Evolutionary conservation across 2,113 vertebrate genomes (phyloP).

Genomic region (Hemiprocne comata): DNA sequence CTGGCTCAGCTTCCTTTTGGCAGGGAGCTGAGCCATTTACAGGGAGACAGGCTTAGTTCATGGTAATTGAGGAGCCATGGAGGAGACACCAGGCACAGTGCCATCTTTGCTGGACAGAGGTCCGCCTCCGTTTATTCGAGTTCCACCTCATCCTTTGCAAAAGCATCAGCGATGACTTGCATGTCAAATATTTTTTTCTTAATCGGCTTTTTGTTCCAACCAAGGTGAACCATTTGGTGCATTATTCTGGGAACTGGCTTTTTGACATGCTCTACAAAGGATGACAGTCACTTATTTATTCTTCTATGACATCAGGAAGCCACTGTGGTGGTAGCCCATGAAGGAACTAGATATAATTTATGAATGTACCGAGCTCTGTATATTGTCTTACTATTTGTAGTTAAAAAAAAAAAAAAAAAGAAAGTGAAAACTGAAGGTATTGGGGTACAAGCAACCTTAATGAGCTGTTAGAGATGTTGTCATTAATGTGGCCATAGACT

Average conservation of each 20-base stretch:
- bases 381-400: not conserved
- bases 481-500: not conserved
- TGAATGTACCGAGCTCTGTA: not conserved
- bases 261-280: accelerated
- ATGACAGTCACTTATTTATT: not conserved
- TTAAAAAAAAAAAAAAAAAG: not conserved
- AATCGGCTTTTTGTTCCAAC: not conserved
- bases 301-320: not conserved
- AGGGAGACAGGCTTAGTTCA: too few species aligned
- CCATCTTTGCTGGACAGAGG: too few species aligned
- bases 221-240: not conserved
- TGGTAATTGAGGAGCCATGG: too few species aligned
- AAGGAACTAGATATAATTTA: not conserved
- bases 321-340: not conserved
- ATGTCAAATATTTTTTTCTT: not conserved
- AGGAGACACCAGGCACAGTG: too few species aligned
- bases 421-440: not conserved
- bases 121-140: too few species aligned
- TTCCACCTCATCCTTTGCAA: too few species aligned
- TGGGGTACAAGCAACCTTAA: not conserved
- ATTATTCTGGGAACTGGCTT: not conserved
- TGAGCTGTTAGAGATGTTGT: not conserved
- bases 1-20: too few species aligned
- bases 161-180: not conserved
- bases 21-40: too few species aligned